phyloP scores from a whole-genome alignment of 2,888 invertebrate species.

The Drosophila mimica region DNA sequence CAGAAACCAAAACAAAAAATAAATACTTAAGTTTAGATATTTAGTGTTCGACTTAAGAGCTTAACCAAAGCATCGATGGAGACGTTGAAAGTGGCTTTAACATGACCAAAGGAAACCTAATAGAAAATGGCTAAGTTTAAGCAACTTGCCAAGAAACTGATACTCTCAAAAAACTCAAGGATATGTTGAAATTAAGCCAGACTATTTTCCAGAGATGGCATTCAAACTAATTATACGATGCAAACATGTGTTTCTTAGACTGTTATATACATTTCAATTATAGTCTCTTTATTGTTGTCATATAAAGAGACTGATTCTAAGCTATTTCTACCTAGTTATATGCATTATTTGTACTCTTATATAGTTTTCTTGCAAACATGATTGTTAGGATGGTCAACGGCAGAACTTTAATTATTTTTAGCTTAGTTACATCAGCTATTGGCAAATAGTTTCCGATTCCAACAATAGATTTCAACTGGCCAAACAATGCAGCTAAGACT shows the following conservation, averaged over 20 bases:
- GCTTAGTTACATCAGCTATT: constrained; percentile 13
- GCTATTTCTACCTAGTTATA: background rate
- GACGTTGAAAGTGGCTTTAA: background rate
- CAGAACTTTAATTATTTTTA: constrained; percentile 12
- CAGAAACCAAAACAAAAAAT: constrained; percentile 5
- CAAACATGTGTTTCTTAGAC: background rate
- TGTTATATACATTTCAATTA: no score
- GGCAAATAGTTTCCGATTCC: constrained; percentile 5
- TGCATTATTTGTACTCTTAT: background rate
- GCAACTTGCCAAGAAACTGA: background rate
- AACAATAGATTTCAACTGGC: background rate
- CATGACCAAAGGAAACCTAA: background rate
- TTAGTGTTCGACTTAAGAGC: background rate
- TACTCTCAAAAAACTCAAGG: background rate
- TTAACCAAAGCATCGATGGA: background rate
- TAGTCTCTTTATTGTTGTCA: no score
- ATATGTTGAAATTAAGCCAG: background rate
- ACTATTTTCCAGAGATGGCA: background rate
- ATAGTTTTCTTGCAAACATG: background rate
- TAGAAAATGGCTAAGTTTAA: background rate
- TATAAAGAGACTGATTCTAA: background rate
- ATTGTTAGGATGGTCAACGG: background rate
- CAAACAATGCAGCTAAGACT: constrained; percentile 3
- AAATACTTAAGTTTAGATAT: constrained; percentile 12
- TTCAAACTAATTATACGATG: background rate